Evolutionary conservation across 2,888 invertebrate species (phyloP), one percentile per base, ranked within the genome.

Genomic region (Vandiemenella viatica): DNA sequence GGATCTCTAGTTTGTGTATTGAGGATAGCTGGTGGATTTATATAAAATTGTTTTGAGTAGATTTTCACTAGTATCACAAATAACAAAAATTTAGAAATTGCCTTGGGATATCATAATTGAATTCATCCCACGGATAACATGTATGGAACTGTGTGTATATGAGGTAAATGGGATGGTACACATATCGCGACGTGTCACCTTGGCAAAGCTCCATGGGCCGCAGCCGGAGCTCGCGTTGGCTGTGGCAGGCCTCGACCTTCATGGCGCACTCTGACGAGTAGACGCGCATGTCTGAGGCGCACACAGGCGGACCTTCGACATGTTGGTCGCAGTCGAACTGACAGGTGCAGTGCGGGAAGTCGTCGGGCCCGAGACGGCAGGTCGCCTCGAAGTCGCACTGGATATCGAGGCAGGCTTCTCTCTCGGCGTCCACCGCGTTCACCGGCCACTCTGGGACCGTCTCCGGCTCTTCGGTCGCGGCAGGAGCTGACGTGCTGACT

Each of bases 341-440:
- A 65, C 87, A 88, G 55, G 80, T 78, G 65, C 88, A 88, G 45
- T 79, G 74, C 1, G 85, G 84, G 61, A 79, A 82, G 45, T 80
- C 80, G 61, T 86, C 85, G 5, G 77, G 75, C 22, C 83, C 84
- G 47, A 83, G 70, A 61, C 86, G 84, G 65, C 91, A 91, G 53
- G 81, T 81, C 46, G 88, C 89, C 52, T 87, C 88, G 63, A 81
- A 88, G 63, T 85, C 84, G 65, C 91, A 91, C 55, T 79, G 77
- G 58, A 89, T 81, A 59, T 87, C 83, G 53, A 80, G 79, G 67
- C 90, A 90, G n/a, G 79, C 81, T 18, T 52, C 48, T 17, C 46
- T 32, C 37, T 46, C 52, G 4, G 41, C 46, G 13, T n/a, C 23
- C n/a, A 32, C 32, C 10, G 32, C n/a, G 32, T 32, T 32, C 32